Evolutionary conservation across 2,888 invertebrate species (phyloP).

Genomic region (Acholoe squamosa): DNA sequence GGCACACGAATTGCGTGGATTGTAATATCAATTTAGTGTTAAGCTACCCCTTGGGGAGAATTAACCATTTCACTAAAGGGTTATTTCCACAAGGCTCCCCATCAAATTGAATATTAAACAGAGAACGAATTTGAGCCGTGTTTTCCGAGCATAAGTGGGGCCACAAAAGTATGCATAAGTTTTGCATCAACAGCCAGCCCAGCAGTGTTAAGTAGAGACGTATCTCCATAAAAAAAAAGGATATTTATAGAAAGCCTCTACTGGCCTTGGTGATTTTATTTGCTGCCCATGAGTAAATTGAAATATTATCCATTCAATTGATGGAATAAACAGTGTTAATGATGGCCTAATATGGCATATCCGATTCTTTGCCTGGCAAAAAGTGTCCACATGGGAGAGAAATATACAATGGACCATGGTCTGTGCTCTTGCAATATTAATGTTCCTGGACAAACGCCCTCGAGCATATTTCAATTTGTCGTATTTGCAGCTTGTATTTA

Average conservation of each 20-base stretch:
- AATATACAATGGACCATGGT: background rate
- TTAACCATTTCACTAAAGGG: background rate
- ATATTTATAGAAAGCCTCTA: background rate
- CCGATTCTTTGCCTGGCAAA: background rate
- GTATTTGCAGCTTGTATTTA: background rate
- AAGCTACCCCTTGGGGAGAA: no score
- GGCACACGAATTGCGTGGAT: no score
- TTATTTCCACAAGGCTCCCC: background rate
- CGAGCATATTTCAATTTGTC: background rate
- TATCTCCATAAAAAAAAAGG: background rate
- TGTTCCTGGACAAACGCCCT: background rate
- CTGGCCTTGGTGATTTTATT: background rate
- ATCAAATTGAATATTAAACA: conserved; percentile 1
- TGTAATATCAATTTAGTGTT: no score
- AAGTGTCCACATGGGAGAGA: background rate
- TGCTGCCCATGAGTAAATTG: background rate
- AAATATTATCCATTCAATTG: background rate
- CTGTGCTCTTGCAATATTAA: background rate
- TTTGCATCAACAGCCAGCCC: background rate
- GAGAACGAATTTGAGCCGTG: background rate
- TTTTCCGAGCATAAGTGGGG: background rate
- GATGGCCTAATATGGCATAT: background rate
- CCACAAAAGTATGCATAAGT: background rate
- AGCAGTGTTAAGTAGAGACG: background rate
- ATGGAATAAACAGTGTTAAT: background rate